Conservation (phyloP, 2,113 vertebrate species). For the Urocynchramus pylzowi region DNA sequence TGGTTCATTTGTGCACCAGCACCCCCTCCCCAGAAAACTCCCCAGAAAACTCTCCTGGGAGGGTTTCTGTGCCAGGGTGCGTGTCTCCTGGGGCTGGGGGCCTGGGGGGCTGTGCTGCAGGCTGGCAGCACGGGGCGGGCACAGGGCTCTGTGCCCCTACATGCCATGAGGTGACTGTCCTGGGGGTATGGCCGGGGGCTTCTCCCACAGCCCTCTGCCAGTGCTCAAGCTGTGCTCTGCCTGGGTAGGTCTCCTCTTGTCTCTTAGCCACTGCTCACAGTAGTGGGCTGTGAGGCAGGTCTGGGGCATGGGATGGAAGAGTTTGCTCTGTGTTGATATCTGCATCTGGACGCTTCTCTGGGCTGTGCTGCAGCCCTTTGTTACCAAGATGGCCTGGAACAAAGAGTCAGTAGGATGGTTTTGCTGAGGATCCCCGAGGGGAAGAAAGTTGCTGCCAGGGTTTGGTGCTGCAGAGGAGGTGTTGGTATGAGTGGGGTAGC, state of each 20-base stretch:
- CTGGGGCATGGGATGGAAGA: neutral
- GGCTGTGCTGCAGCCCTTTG: neutral
- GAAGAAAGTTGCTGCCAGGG: neutral
- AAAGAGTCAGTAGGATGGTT: neutral
- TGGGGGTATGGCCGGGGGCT: neutral
- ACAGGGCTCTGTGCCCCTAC: neutral
- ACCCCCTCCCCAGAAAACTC: neutral
- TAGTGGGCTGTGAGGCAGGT: neutral
- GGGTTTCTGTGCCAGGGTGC: neutral
- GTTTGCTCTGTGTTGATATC: neutral
- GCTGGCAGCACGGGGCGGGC: fast-evolving
- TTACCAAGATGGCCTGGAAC: neutral
- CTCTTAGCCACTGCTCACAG: neutral
- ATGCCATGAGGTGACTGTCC: fast-evolving
- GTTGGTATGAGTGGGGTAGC: neutral
- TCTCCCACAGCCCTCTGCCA: neutral
- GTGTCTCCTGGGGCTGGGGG: fast-evolving
- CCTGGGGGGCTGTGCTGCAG: neutral
- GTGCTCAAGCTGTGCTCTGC: neutral
- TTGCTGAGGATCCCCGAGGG: neutral
- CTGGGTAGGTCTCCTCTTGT: neutral
- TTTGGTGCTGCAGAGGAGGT: neutral
- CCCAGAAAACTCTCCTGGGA: neutral
- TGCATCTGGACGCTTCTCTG: fast-evolving
- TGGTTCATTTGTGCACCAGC: neutral